Base-by-base conservation (phyloP, 2,888 invertebrate genomes). In the Ophion obscuratus region DNA sequence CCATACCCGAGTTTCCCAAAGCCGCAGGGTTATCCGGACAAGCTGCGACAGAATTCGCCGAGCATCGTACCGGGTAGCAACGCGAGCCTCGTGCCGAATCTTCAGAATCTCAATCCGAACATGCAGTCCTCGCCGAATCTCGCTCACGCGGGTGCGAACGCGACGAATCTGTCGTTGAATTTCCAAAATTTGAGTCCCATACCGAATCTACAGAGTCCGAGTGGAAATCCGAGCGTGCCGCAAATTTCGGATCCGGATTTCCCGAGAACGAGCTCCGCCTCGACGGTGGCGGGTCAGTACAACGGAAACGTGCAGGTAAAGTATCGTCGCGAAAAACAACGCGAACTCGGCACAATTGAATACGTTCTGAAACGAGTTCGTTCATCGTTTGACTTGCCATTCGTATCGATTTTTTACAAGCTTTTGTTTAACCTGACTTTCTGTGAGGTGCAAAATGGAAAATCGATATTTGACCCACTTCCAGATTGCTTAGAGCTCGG, bases 91-190 rank as follows among this genome's bases (percentile, higher is more conserved):
- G 93, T 94, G 88, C 94, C 94, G 71, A 94, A 94, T 90, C 90
- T 94, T 47, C 94, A 94, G 84, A 94, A 94, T 88, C 91, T 94
- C 31, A 94, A 94, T 90, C 94, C 94, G 40, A 94, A 94, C 84
- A 94, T 94, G 94, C 94, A 94, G 66, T 94, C 94, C 6, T 94
- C 94, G n/a, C 94, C 94, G 14, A 94, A 94, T 87, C 89, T 93
- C 77, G 89, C 92, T 66, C 92, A 94, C 47, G 67, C 91, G n/a
- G 91, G 91, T 71, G 85, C 91, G 17, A 93, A 92, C 80, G 88
- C 92, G 53, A 91, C 92, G 40, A 94, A 94, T 86, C 88, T 94
- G 47, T 93, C 94, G 5, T 87, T 94, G 20, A 94, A 94, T 85
- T 94, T 94, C 85, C 94, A 94, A 90, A 94, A 94, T 88, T 89